These are phyloP conservation scores for Pammene aurita DNA, from an alignment of 2,888 invertebrate genomes.

Conservation along the genomic window DNA sequence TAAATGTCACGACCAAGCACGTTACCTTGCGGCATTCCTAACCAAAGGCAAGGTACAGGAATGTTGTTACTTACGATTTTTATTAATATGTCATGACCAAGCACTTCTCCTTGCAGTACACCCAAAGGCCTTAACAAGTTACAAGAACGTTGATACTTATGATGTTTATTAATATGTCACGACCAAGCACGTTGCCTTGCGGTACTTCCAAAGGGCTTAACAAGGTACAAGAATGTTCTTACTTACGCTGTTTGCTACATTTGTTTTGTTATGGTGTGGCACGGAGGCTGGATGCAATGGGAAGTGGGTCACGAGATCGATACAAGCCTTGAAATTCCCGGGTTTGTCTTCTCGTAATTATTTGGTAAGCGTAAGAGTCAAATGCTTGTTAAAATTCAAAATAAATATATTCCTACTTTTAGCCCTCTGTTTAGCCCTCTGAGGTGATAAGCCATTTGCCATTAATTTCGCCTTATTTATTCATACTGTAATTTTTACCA, in stretches of 20 bases:
- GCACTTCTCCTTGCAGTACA: neutral
- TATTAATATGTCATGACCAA: neutral
- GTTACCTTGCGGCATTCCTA: neutral
- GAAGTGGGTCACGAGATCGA: conserved; percentile 58
- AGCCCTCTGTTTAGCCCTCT: too few species aligned
- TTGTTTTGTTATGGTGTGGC: conserved; percentile 49
- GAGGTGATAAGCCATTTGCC: too few species aligned
- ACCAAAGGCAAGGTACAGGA: neutral
- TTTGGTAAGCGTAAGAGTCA: neutral
- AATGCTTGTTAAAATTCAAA: neutral
- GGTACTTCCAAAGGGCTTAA: neutral
- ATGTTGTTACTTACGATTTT: neutral
- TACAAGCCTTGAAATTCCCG: conserved; percentile 32
- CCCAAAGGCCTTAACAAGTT: neutral
- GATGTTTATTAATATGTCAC: neutral
- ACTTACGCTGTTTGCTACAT: neutral
- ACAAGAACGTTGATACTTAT: neutral
- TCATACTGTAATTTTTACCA: too few species aligned
- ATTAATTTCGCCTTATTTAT: too few species aligned
- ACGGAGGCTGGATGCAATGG: conserved; percentile 55
- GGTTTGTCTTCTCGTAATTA: conserved; percentile 12
- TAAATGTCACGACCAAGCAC: conserved; percentile 9
- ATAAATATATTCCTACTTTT: neutral
- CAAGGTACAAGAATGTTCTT: neutral
- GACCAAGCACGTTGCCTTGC: neutral